A percentile compares a stretch with the other conserved stretches of the same genome.
Conservation (phyloP, 2,888 invertebrate species). For the Troides helena region DNA sequence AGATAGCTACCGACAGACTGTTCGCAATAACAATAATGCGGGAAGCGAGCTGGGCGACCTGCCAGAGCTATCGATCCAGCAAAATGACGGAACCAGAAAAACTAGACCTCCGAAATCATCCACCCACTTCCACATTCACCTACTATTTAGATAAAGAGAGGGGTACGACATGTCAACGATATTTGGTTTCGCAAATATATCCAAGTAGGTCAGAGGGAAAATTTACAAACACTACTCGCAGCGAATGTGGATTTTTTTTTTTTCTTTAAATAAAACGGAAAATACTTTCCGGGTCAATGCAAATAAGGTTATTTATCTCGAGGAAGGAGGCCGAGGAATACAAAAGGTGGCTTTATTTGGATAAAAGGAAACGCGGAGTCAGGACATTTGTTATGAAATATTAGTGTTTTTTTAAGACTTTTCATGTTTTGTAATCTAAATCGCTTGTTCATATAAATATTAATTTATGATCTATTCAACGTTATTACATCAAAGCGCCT, state of each 20-base stretch:
- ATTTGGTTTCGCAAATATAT: slow-evolving; percentile 59
- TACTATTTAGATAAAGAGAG: slow-evolving; percentile 44
- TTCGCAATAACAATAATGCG: slow-evolving; percentile 79
- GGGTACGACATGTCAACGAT: slow-evolving; percentile 52
- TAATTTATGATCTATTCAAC: not conserved
- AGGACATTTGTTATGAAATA: not conserved
- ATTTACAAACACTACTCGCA: slow-evolving; percentile 76
- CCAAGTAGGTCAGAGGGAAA: slow-evolving; percentile 80
- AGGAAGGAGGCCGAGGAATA: slow-evolving; percentile 44
- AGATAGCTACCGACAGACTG: slow-evolving; percentile 60
- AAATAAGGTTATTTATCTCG: slow-evolving; percentile 65
- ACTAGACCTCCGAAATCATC: slow-evolving; percentile 61
- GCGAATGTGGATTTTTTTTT: slow-evolving; percentile 60
- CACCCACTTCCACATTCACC: slow-evolving; percentile 50
- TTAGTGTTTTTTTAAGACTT: not conserved
- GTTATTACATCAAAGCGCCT: not conserved
- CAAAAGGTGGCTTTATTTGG: slow-evolving; percentile 17
- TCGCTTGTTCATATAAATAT: not conserved
- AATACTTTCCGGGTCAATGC: slow-evolving; percentile 72
- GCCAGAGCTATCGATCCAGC: slow-evolving; percentile 75
- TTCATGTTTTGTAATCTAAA: not conserved
- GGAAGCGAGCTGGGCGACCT: slow-evolving; percentile 76
- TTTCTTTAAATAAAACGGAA: slow-evolving; percentile 60
- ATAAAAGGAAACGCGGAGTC: not conserved
- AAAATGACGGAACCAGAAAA: slow-evolving; percentile 57